phyloP scores from a whole-genome alignment of 2,888 invertebrate species.

The Drosophila lacicola region DNA sequence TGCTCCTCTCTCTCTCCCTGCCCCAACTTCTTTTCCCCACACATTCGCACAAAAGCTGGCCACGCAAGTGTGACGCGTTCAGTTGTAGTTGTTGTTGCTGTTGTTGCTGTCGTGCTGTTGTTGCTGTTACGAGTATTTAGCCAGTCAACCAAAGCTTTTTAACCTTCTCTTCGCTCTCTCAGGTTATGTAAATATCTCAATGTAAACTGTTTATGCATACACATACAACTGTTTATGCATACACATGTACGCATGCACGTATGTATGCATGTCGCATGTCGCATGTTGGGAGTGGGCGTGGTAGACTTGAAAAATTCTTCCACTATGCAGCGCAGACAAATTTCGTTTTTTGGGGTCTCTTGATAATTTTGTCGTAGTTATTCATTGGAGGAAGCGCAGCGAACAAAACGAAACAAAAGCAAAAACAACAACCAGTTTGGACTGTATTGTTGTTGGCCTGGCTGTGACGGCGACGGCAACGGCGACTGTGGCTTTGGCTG shows the following conservation, averaged over 20 bases:
- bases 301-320: slow-evolving; percentile 55
- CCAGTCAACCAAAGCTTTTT: slow-evolving; percentile 72
- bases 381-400: slow-evolving; percentile 43
- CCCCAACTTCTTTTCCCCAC: slow-evolving; percentile 1
- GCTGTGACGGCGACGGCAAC: slow-evolving; percentile 1
- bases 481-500: slow-evolving; percentile 12
- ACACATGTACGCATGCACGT: slow-evolving; percentile 4
- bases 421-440: slow-evolving; percentile 65
- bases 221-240: not conserved
- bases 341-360: slow-evolving; percentile 39
- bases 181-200: slow-evolving; percentile 66
- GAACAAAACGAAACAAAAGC: slow-evolving; percentile 40
- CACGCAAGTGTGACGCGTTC: slow-evolving; percentile 75
- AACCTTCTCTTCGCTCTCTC: slow-evolving; percentile 35
- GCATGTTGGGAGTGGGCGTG: slow-evolving; percentile 52
- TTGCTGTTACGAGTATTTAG: slow-evolving; percentile 51
- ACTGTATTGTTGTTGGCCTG: slow-evolving; percentile 33
- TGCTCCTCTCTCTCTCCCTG: slow-evolving; percentile 10
- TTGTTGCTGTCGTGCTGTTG: slow-evolving; percentile 17
- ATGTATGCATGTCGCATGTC: slow-evolving; percentile 12
- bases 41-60: slow-evolving; percentile 59
- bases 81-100: slow-evolving; percentile 33
- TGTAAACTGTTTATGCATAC: slow-evolving; percentile 5
- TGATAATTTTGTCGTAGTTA: slow-evolving; percentile 35
- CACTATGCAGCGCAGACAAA: slow-evolving; percentile 42